phyloP scores from a whole-genome alignment of 1,140 invertebrate species.

The Lysiphlebus fabarum region DNA sequence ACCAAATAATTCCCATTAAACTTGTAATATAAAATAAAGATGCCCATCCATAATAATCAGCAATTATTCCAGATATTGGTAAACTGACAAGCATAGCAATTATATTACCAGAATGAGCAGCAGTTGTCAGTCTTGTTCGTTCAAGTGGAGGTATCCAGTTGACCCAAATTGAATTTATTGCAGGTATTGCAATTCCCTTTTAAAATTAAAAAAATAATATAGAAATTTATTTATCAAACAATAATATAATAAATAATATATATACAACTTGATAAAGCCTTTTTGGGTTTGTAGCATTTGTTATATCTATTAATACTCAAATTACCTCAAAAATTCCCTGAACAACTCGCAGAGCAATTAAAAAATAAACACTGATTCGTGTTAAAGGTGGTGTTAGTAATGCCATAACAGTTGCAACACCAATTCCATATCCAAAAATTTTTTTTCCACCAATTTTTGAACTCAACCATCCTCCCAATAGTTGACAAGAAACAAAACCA shows the following conservation, averaged over 20 bases:
- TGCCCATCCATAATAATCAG: conserved; percentile 74
- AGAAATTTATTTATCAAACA: too few relatives aligned
- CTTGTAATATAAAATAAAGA: conserved; percentile 88
- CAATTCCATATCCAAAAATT: conserved; percentile 77
- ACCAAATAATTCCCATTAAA: conserved; percentile 69
- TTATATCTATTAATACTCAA: too few relatives aligned
- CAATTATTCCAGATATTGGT: conserved; percentile 70
- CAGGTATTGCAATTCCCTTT: conserved; percentile 86
- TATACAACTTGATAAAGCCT: too few relatives aligned
- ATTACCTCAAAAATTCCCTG: conserved; percentile 90
- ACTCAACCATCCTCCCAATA: conserved; percentile 70
- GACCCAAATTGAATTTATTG: conserved; percentile 83
- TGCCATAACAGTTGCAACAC: conserved; percentile 75
- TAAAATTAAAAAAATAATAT: too few relatives aligned
- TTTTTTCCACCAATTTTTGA: conserved; percentile 67
- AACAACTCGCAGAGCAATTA: conserved; percentile 75
- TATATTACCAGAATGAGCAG: conserved; percentile 80
- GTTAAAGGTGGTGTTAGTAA: conserved; percentile 78
- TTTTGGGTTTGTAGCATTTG: too few relatives aligned
- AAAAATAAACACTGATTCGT: conserved; percentile 65
- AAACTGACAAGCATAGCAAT: conserved; percentile 78
- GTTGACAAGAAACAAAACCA: conserved; percentile 72
- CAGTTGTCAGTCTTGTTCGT: conserved; percentile 70
- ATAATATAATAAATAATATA: too few relatives aligned
- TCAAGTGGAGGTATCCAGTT: conserved; percentile 85